phyloP scores from a whole-genome alignment of 2,888 invertebrate species.

The Isotomurus palustris region DNA sequence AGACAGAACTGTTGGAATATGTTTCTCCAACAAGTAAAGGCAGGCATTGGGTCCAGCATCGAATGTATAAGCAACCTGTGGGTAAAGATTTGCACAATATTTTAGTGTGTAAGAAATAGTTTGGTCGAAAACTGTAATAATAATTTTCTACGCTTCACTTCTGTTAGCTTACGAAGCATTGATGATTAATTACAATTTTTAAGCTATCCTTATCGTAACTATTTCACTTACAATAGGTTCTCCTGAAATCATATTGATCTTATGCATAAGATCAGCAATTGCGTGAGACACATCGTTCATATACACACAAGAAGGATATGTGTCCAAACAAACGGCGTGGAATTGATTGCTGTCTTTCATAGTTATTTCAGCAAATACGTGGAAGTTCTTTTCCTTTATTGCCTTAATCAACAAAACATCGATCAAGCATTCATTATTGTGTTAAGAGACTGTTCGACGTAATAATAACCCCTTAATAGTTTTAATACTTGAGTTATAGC shows the following conservation, averaged over 20 bases:
- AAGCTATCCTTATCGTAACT: too few relatives aligned
- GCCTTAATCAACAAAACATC: conserved; percentile 51
- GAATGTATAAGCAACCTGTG: conserved; percentile 86
- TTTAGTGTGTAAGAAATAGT: background rate
- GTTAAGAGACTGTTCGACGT: too few relatives aligned
- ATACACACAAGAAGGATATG: conserved; percentile 89
- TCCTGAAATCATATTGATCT: conserved; percentile 69
- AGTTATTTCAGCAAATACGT: conserved; percentile 81
- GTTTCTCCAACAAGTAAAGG: conserved; percentile 71
- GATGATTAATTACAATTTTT: background rate
- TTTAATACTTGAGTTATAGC: conserved; percentile 56
- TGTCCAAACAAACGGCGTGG: conserved; percentile 88
- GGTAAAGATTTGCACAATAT: background rate
- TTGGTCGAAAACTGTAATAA: too few relatives aligned
- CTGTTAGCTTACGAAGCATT: too few relatives aligned
- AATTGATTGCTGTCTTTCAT: conserved; percentile 98
- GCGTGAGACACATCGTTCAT: conserved; percentile 82
- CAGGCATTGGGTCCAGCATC: conserved; percentile 98
- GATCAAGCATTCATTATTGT: background rate
- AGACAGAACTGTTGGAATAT: conserved; percentile 65
- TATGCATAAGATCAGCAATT: conserved; percentile 74
- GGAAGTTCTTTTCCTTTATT: conserved; percentile 68
- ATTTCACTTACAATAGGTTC: conserved; percentile 61
- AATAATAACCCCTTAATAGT: background rate
- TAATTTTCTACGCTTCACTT: too few relatives aligned